phyloP scores from a whole-genome alignment of 2,113 vertebrate genomes.

The Parus major region DNA sequence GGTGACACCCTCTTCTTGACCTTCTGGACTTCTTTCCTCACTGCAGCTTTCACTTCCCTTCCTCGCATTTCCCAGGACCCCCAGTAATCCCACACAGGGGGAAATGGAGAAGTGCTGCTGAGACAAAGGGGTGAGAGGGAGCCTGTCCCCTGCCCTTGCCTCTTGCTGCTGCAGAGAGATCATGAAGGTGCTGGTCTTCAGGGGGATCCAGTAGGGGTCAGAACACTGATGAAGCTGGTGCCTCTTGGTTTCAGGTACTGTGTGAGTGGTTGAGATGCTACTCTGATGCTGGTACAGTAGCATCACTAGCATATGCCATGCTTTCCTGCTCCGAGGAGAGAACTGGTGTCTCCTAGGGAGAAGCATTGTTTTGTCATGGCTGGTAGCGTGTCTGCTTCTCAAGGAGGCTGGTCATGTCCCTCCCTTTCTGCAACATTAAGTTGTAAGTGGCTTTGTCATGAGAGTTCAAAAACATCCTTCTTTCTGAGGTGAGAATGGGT shows the following conservation, averaged over 20 bases:
- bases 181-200: background rate
- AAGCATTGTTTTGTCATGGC: background rate
- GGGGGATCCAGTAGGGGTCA: background rate
- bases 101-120: background rate
- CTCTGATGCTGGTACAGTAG: background rate
- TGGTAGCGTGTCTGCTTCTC: background rate
- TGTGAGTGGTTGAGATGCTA: background rate
- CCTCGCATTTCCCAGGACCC: background rate
- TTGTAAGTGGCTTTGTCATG: background rate
- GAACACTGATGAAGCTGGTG: background rate
- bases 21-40: background rate
- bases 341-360: background rate
- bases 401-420: background rate
- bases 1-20: background rate
- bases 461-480: background rate
- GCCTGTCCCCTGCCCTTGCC: background rate
- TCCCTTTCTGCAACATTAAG: background rate
- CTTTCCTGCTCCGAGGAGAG: background rate
- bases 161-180: background rate
- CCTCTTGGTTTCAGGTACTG: background rate
- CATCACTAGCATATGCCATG: accelerated
- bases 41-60: background rate
- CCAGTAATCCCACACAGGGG: background rate
- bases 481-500: background rate
- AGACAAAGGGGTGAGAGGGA: background rate